Conservation (phyloP, 2,113 vertebrate genomes). For the Alligator sinensis region DNA sequence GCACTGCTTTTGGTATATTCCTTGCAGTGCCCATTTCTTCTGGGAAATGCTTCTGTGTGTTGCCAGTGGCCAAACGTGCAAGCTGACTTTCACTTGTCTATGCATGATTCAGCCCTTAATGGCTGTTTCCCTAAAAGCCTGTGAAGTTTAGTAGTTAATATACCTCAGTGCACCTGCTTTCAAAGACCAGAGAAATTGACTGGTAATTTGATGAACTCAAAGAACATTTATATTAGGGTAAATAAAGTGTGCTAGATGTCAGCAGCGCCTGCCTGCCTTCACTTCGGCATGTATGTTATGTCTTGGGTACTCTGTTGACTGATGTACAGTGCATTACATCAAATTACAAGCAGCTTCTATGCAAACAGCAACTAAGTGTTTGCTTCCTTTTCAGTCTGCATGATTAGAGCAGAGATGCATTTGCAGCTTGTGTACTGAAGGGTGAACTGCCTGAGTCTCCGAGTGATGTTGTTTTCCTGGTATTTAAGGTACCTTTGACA, state of each 20-base stretch:
- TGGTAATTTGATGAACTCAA: slow-evolving; percentile 71
- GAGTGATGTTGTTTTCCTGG: slow-evolving; percentile 57
- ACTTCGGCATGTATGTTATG: not conserved
- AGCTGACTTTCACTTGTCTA: slow-evolving; percentile 11
- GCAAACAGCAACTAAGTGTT: slow-evolving; percentile 65
- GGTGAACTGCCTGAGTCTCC: slow-evolving; percentile 57
- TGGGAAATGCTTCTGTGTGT: not conserved
- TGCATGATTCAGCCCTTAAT: slow-evolving; percentile 47
- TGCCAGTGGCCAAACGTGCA: rapidly evolving
- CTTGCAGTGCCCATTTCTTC: rapidly evolving
- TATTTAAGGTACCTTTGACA: slow-evolving; percentile 49
- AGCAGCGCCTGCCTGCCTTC: slow-evolving; percentile 24
- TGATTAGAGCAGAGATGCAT: not conserved
- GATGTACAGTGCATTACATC: slow-evolving; percentile 55
- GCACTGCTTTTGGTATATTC: not conserved
- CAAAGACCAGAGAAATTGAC: slow-evolving; percentile 71
- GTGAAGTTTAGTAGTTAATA: slow-evolving; percentile 66
- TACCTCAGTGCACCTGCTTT: slow-evolving; percentile 60
- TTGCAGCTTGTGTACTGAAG: slow-evolving; percentile 40
- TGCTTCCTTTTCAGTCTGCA: slow-evolving; percentile 29
- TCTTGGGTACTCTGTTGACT: slow-evolving; percentile 60
- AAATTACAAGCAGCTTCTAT: slow-evolving; percentile 53
- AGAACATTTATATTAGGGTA: slow-evolving; percentile 67
- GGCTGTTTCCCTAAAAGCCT: slow-evolving; percentile 55
- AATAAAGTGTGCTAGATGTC: slow-evolving; percentile 66